These are phyloP conservation scores for Drosophila littoralis DNA, from an alignment of 1,140 invertebrate genomes.

Conservation along the genomic window DNA sequence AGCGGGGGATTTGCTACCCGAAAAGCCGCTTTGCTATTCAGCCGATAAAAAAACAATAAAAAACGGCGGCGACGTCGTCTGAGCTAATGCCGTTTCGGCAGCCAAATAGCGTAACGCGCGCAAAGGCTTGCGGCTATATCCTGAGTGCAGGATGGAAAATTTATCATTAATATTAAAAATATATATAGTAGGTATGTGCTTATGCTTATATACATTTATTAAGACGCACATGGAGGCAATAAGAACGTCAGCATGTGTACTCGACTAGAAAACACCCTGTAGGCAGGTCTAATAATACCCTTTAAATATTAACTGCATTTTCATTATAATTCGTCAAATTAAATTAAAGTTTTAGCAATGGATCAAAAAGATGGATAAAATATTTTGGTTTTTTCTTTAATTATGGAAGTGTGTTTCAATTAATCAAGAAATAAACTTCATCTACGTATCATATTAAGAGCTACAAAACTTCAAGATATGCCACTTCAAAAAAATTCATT, in stretches of 20 bases:
- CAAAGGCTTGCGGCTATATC: slow-evolving; percentile 21
- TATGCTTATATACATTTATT: slow-evolving; percentile 38
- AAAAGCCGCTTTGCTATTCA: slow-evolving; percentile 30
- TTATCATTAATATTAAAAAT: slow-evolving; percentile 55
- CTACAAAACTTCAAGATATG: no score
- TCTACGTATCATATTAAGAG: not conserved
- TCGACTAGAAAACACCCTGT: not conserved
- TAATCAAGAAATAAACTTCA: no score
- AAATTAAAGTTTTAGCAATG: no score
- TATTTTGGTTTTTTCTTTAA: no score
- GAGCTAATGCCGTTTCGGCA: slow-evolving; percentile 48
- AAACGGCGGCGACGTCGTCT: slow-evolving; percentile 6
- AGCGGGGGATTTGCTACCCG: slow-evolving; percentile 3
- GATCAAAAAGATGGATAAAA: no score
- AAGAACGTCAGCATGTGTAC: slow-evolving; percentile 2
- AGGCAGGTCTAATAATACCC: not conserved
- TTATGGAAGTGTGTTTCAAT: no score
- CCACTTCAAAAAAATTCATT: not conserved
- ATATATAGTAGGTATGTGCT: slow-evolving; percentile 23
- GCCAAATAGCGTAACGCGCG: not conserved
- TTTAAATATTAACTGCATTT: no score
- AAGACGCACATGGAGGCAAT: slow-evolving; percentile 30
- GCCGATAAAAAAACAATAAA: slow-evolving; percentile 70
- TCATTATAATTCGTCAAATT: no score
- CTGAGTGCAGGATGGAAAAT: slow-evolving; percentile 24